Conservation (phyloP, 2,888 invertebrate genomes). For the Platycnemis pennipes region DNA sequence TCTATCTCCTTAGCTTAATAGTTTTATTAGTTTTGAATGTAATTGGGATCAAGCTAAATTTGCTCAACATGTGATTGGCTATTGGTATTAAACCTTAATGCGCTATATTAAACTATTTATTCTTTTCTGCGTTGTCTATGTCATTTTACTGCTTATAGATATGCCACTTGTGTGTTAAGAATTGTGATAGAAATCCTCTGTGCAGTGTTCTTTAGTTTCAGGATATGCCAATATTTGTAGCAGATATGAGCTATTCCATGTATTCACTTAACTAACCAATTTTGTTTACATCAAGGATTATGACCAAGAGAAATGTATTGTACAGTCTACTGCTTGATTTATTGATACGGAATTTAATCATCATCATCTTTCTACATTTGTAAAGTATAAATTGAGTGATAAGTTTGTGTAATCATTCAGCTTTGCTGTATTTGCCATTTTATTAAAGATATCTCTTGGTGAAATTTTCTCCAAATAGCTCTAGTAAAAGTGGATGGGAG, state of each 20-base stretch:
- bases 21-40: too few relatives aligned
- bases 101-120: too few relatives aligned
- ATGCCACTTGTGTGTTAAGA: not conserved
- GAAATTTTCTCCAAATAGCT: slow-evolving; percentile 3
- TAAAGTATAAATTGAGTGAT: slow-evolving; percentile 36
- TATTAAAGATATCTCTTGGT: slow-evolving; percentile 35
- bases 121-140: not conserved
- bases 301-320: slow-evolving; percentile 39
- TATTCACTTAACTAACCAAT: slow-evolving; percentile 26
- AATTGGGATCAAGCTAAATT: too few relatives aligned
- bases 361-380: slow-evolving; percentile 39
- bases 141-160: not conserved
- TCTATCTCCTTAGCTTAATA: too few relatives aligned
- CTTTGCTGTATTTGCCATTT: slow-evolving; percentile 36
- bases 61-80: too few relatives aligned
- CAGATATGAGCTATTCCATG: not conserved
- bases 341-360: slow-evolving; percentile 36
- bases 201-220: slow-evolving; percentile 3
- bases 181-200: slow-evolving; percentile 6
- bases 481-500: not conserved
- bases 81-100: too few relatives aligned
- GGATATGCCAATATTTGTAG: not conserved
- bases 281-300: slow-evolving; percentile 34
- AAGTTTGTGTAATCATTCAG: slow-evolving; percentile 36
- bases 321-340: slow-evolving; percentile 39